Evolutionary conservation across 2,797 vertebrate genomes (phyloP), one percentile per base, ranked within the genome.

Genomic region (Lagodon rhomboides): DNA sequence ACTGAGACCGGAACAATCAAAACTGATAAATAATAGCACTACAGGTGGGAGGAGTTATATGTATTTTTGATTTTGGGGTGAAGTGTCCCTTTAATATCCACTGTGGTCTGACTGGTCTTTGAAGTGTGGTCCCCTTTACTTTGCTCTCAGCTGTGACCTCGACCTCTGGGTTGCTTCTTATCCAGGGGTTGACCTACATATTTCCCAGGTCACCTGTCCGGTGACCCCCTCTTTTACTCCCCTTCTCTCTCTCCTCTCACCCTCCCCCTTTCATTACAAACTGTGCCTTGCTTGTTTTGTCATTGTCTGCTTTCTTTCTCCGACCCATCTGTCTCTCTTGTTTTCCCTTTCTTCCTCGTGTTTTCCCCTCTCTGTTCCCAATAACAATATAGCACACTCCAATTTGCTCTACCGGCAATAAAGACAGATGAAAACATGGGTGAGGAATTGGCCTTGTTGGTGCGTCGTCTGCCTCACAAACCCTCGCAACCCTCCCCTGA

Each of bases 381-480:
- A 65, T 88, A 84, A 84, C 79, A 77, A 76, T 77, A 83, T 58
- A 77, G 70, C 62, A 5, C 58, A 53, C 69, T 85, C 76, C 74
- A 80, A 73, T 91, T 92, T 89, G 74, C 76, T 87, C 71, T 20
- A 41, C 56, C 22, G 73, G 68, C 79, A 84, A 83, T 85, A 76
- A 88, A 87, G 84, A 87, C 18, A 5, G 71, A 87, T 85, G 85
- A 85, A 86, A 87, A 73, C 80, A 78, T 20, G 60, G 85, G 75
- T 68, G 76, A 90, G 74, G 68, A 79, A 86, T 82, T 85, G 75
- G 72, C 81, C 77, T 68, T 68, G 75, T 82, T 73, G 66, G 68
- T 77, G 78, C 55, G 41, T 76, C 50, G 54, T 78, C 67, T 83
- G 58, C 73, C 76, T 83, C 81, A 49, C 83, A 81, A 81, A 60